phyloP scores from a whole-genome alignment of 2,888 invertebrate genomes.

The Reticulitermes lucifugus region DNA sequence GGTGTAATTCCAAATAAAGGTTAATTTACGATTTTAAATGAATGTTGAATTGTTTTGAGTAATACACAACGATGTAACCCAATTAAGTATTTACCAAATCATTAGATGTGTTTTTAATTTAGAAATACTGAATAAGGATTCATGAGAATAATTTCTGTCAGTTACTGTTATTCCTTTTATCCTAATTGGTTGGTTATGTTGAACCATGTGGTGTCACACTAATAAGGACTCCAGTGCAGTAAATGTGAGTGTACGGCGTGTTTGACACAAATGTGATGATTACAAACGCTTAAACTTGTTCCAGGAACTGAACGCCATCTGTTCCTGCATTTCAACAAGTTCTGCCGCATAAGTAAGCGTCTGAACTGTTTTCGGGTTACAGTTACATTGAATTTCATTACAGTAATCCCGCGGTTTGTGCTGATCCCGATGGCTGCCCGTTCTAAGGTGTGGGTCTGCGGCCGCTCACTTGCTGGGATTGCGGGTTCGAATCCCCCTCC shows the following conservation, averaged over 20 bases:
- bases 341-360: background rate
- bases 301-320: constrained; percentile 7
- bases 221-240: background rate
- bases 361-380: background rate
- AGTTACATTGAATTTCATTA: background rate
- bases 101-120: constrained; percentile 11
- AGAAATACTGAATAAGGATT: background rate
- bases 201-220: background rate
- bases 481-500: no score
- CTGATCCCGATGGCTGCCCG: no score
- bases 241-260: background rate
- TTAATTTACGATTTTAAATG: constrained; percentile 10
- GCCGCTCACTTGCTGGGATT: no score
- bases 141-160: background rate
- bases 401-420: no score
- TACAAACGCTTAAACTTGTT: background rate
- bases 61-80: background rate
- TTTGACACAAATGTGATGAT: background rate
- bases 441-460: no score
- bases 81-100: constrained; percentile 20
- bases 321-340: background rate
- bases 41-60: constrained; percentile 21
- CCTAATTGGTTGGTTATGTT: background rate
- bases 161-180: background rate
- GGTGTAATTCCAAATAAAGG: background rate